Conservation (phyloP, 2,888 invertebrate genomes). For the Cactoblastis cactorum region DNA sequence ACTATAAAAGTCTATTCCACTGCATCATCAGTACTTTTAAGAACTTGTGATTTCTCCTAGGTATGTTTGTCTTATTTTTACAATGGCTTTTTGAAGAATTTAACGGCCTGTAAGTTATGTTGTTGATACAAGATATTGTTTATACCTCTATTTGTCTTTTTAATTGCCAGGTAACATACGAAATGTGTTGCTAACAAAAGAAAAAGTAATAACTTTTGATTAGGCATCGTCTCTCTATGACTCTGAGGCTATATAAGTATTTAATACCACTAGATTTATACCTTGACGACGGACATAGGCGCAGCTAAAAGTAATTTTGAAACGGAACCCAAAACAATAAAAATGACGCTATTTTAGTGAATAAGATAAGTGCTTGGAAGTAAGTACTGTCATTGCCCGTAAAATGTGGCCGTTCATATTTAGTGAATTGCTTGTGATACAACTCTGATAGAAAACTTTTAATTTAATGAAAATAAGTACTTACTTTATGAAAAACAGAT, state of each 20-base stretch:
- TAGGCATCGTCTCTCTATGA: background rate
- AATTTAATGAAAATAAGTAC: too few species aligned
- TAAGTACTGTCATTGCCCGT: too few species aligned
- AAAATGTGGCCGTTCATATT: background rate
- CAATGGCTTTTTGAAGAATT: slow-evolving; percentile 2
- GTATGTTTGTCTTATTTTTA: slow-evolving; percentile 8
- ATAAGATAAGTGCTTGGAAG: too few species aligned
- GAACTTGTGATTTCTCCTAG: slow-evolving; percentile 20
- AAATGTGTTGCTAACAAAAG: background rate
- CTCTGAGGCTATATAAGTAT: background rate
- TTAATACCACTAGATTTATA: background rate
- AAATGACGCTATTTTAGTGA: background rate
- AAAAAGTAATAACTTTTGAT: slow-evolving; percentile 9
- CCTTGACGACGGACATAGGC: background rate
- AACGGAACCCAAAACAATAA: background rate
- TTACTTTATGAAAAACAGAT: too few species aligned
- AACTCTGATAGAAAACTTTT: too few species aligned
- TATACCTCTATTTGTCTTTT: background rate
- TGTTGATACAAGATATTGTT: background rate
- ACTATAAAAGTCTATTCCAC: slow-evolving; percentile 49
- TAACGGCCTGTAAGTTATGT: slow-evolving; percentile 5
- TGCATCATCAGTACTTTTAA: slow-evolving; percentile 43
- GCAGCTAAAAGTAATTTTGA: background rate
- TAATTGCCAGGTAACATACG: background rate
- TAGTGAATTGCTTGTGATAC: background rate